Evolutionary conservation across 37 sponge, comb jelly and placozoan genomes (phyloP), one percentile per base, ranked within the genome.

Genomic region (Chondrilla cf. caribensis): DNA sequence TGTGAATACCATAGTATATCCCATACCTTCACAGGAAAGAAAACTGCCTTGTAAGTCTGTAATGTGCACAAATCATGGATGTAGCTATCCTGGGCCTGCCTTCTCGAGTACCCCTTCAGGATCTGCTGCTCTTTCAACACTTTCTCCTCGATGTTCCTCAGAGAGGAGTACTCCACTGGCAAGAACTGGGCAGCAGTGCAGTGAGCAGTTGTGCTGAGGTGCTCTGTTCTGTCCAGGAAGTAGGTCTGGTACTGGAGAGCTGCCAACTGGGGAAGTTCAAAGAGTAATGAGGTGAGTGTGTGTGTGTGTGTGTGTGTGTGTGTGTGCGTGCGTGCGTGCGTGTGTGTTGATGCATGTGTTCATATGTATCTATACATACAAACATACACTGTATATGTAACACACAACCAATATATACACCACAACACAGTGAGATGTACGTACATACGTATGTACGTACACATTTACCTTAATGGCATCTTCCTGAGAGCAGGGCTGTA

Each of bases 241-340:
- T 92, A 92, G 22, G 89, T 86, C 67, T 92, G 93, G 84, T 92
- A 88, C 59, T 92, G 93, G 38, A 92, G 58, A 21, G 93, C 93
- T 7, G 93, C 89, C 58, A 92, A 71, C 81, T 84, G 54, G 0
- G 38, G 24, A 44, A 5, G 54, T 35, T 28, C 6, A 11, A 11
- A 47, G 51, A 11, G 6, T 14, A 47, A 14, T 6, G 11, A 47
- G 51, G 6, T 6, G 11, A 47, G 51, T 47, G 51, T 47, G 51
- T 47, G 51, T 47, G 51, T 47, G 51, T 47, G 51, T 47, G 51
- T 47, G 67, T 21, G 58, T 65, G 82, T 35, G 81, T 58, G 81
- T 28, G 81, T 26, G 60, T 58, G 59, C 6, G 32, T 24, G 65
- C 7, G 65, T 31, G 65, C 7, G 32, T 31, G 65, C 7, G 65